Evolutionary conservation across 2,888 invertebrate genomes (phyloP).

Genomic region (Anthrax anthrax): DNA sequence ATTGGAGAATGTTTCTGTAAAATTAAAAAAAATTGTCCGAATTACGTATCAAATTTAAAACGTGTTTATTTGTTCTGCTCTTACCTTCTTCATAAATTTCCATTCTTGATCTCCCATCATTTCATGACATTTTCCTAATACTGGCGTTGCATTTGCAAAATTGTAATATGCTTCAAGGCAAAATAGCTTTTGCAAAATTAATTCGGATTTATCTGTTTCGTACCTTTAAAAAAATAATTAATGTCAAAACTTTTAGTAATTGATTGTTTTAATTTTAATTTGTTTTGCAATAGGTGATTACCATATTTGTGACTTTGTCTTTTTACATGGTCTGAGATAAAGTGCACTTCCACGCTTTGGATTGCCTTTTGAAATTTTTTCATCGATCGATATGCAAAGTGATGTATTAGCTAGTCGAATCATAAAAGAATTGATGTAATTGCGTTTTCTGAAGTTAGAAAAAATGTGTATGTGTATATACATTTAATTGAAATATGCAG

Average conservation of each 20-base stretch:
- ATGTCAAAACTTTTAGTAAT: neutral
- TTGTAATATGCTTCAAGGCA: slow-evolving; percentile 62
- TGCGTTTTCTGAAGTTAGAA: slow-evolving; percentile 43
- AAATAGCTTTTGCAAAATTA: slow-evolving; percentile 67
- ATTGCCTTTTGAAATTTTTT: neutral
- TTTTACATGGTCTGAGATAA: slow-evolving; percentile 53
- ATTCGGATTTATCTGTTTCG: slow-evolving; percentile 67
- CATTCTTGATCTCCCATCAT: slow-evolving; percentile 86
- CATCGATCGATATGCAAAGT: slow-evolving; percentile 50
- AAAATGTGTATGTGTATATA: too few relatives aligned
- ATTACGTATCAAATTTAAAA: slow-evolving; percentile 2
- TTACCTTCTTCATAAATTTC: slow-evolving; percentile 63
- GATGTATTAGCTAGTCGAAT: slow-evolving; percentile 56
- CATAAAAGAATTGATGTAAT: slow-evolving; percentile 57
- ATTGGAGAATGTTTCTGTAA: slow-evolving; percentile 55
- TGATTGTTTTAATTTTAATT: neutral
- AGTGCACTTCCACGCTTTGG: slow-evolving; percentile 59
- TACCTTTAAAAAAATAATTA: slow-evolving; percentile 40
- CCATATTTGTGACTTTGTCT: slow-evolving; percentile 52
- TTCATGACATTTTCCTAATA: slow-evolving; percentile 83
- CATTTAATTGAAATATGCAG: too few relatives aligned
- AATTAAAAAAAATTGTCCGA: slow-evolving; percentile 17
- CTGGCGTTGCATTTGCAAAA: slow-evolving; percentile 43
- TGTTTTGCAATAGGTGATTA: too few relatives aligned
- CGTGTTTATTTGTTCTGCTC: too few relatives aligned